phyloP scores from a whole-genome alignment of 2,113 vertebrate species.

The Zosterops hypoxanthus region DNA sequence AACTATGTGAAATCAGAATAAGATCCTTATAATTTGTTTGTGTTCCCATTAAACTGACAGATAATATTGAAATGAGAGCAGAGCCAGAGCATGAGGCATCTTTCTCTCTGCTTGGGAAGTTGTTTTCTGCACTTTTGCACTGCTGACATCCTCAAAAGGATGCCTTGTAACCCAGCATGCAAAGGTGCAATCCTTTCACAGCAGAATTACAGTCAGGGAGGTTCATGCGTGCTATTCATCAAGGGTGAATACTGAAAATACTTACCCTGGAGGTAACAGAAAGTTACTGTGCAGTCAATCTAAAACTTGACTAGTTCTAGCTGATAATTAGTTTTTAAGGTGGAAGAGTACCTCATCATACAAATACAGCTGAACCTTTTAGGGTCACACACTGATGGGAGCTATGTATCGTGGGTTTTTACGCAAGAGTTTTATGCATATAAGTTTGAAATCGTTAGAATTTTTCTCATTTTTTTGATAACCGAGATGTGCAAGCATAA shows the following conservation, averaged over 20 bases:
- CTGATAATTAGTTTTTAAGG: not conserved
- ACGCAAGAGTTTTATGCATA: not conserved
- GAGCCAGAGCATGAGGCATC: not conserved
- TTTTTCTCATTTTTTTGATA: not conserved
- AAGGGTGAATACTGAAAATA: not conserved
- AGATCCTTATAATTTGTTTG: not conserved
- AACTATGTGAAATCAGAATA: not conserved
- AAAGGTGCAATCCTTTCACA: not conserved
- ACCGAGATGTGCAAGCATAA: not conserved
- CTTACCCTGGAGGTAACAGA: not conserved
- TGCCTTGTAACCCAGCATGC: not conserved
- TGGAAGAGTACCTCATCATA: not conserved
- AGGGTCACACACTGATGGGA: not conserved
- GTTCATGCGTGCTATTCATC: not conserved
- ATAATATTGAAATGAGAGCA: not conserved
- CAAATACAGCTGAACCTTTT: not conserved
- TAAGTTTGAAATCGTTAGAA: not conserved
- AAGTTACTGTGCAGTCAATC: not conserved
- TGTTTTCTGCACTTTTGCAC: not conserved
- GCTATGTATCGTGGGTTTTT: not conserved
- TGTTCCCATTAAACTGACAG: not conserved
- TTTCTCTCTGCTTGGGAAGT: not conserved
- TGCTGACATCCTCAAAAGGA: not conserved
- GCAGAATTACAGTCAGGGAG: not conserved
- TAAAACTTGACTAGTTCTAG: conserved; percentile 2